Evolutionary conservation across 2,888 invertebrate genomes (phyloP).

Genomic region (Pyrocoelia pectoralis): DNA sequence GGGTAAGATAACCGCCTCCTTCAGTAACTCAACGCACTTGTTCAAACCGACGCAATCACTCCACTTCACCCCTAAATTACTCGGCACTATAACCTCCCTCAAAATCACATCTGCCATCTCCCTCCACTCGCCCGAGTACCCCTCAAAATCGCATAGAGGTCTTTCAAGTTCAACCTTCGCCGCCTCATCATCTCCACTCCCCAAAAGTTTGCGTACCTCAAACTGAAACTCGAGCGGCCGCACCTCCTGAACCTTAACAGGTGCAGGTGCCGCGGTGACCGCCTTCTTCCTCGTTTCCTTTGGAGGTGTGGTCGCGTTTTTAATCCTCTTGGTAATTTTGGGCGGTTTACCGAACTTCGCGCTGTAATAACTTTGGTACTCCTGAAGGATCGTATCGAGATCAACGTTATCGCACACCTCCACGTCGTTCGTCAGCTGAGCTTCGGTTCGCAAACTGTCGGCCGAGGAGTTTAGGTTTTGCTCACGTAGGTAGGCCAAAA

Average conservation of each 20-base stretch:
- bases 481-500: slow-evolving; percentile 72
- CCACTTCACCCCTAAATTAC: slow-evolving; percentile 78
- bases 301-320: not conserved
- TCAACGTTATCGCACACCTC: slow-evolving; percentile 92
- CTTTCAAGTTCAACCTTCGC: slow-evolving; percentile 11
- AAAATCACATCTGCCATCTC: slow-evolving; percentile 72
- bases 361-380: slow-evolving; percentile 72
- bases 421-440: slow-evolving; percentile 71
- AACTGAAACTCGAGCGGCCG: slow-evolving; percentile 19
- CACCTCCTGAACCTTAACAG: not conserved
- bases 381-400: slow-evolving; percentile 85
- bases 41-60: slow-evolving; percentile 81
- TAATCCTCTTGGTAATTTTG: slow-evolving; percentile 16
- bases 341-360: slow-evolving; percentile 21
- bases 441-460: slow-evolving; percentile 73
- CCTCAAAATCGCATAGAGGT: slow-evolving; percentile 49
- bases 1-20: slow-evolving; percentile 88
- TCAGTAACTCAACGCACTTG: slow-evolving; percentile 76
- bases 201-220: slow-evolving; percentile 14
- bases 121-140: slow-evolving; percentile 66
- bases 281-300: slow-evolving; percentile 9
- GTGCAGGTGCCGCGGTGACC: not conserved
- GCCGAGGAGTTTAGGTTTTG: slow-evolving; percentile 72
- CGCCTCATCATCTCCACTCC: not conserved
- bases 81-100: slow-evolving; percentile 70